These are phyloP conservation scores for Melangyna quadrimaculata DNA, from an alignment of 2,888 invertebrate genomes.

Conservation along the genomic window DNA sequence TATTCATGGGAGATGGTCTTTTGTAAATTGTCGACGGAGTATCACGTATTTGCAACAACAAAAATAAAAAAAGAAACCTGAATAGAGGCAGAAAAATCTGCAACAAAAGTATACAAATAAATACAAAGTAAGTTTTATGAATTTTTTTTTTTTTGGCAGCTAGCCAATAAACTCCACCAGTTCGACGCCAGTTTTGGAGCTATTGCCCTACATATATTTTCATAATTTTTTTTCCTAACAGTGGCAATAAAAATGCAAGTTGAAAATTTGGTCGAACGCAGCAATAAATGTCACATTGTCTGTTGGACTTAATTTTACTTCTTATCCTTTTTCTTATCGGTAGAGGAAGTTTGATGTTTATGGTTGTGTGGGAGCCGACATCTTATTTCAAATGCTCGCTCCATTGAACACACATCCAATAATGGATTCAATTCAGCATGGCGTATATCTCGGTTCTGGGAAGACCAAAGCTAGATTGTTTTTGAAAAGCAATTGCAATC, in stretches of 20 bases:
- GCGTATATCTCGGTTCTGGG: conserved; percentile 10
- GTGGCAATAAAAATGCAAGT: conserved; percentile 57
- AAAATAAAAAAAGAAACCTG: background rate
- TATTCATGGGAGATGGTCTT: background rate
- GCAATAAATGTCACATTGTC: conserved; percentile 60
- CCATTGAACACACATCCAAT: conserved; percentile 66
- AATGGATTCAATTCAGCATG: conserved; percentile 38
- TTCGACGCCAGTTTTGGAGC: conserved; percentile 64
- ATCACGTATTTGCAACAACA: background rate
- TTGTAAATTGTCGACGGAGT: background rate
- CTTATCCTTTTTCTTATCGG: conserved; percentile 33
- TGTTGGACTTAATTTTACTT: conserved; percentile 64
- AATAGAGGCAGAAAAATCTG: conserved; percentile 26
- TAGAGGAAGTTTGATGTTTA: conserved; percentile 40
- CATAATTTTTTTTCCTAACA: conserved; percentile 24
- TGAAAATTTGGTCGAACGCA: conserved; percentile 53
- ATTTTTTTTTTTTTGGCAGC: conserved; percentile 33
- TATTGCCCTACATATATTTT: conserved; percentile 61
- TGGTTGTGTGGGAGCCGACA: conserved; percentile 38
- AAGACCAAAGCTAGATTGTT: conserved; percentile 55
- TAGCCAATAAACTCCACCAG: conserved; percentile 64
- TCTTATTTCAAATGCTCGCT: conserved; percentile 58
- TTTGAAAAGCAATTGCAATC: conserved; percentile 57
- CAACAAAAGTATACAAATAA: conserved; percentile 41
- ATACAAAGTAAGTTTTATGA: conserved; percentile 44